These are phyloP conservation scores for Elysia crispata DNA, from an alignment of 2,888 invertebrate genomes.

Conservation along the genomic window DNA sequence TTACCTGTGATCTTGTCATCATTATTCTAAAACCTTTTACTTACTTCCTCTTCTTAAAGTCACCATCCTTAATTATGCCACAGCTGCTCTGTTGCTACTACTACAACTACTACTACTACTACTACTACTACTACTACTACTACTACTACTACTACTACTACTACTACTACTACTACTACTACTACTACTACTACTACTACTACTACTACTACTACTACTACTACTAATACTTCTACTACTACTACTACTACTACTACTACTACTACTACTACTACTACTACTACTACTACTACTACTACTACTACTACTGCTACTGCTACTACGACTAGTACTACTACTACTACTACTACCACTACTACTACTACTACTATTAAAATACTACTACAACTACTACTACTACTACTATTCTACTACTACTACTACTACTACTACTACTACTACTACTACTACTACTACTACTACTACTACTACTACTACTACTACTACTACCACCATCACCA, in stretches of 20 bases:
- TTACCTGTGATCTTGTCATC: too few species aligned
- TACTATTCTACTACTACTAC: too few species aligned
- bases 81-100: not conserved
- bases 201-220: constrained; percentile 29
- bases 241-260: constrained; percentile 15
- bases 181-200: constrained; percentile 26
- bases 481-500: not conserved
- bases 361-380: not conserved
- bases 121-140: constrained; percentile 18
- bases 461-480: constrained; percentile 12
- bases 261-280: constrained; percentile 25
- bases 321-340: constrained; percentile 14
- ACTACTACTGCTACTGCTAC: not conserved
- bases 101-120: not conserved
- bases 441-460: constrained; percentile 1
- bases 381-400: constrained; percentile 16
- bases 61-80: too few species aligned
- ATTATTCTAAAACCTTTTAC: too few species aligned
- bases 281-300: constrained; percentile 10
- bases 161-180: constrained; percentile 23
- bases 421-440: too few species aligned
- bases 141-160: constrained; percentile 23
- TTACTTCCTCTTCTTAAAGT: too few species aligned
- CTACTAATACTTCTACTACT: constrained; percentile 7
- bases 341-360: constrained; percentile 1